Percentiles rank a stretch among this genome's conserved stretches.
Conservation (phyloP, 2,888 invertebrate genomes). For the Amaurobius ferox region DNA sequence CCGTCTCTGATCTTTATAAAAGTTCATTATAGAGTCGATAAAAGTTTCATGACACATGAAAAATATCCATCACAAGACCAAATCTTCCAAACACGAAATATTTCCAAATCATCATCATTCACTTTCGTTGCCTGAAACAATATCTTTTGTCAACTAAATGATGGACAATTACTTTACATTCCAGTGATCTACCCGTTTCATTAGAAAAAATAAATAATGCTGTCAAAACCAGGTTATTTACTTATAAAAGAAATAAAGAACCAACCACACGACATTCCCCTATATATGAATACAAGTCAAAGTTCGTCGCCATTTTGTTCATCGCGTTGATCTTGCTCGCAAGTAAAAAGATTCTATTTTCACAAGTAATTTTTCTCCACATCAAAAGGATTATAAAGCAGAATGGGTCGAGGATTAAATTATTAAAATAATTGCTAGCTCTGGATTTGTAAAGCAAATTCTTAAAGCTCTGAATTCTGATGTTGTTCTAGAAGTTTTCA, state of each 20-base stretch:
- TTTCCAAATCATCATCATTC: neutral
- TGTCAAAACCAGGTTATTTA: neutral
- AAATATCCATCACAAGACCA: no score
- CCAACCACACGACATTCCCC: neutral
- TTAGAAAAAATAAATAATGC: neutral
- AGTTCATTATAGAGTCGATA: no score
- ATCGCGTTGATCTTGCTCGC: neutral
- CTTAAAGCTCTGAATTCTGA: no score
- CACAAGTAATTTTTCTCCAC: no score
- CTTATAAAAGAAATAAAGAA: neutral
- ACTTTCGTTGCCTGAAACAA: neutral
- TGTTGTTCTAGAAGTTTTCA: no score
- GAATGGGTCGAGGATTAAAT: no score
- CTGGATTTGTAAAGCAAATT: no score
- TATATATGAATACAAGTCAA: neutral
- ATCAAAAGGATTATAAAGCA: no score
- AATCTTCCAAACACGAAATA: no score
- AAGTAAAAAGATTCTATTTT: neutral
- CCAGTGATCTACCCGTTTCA: neutral
- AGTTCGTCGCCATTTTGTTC: neutral
- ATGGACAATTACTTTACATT: neutral
- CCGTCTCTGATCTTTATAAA: no score
- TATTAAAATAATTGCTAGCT: no score
- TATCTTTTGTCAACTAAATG: neutral
- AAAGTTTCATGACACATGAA: no score